Evolutionary conservation across 2,113 vertebrate genomes (phyloP).

Genomic region (Setophaga petechia): DNA sequence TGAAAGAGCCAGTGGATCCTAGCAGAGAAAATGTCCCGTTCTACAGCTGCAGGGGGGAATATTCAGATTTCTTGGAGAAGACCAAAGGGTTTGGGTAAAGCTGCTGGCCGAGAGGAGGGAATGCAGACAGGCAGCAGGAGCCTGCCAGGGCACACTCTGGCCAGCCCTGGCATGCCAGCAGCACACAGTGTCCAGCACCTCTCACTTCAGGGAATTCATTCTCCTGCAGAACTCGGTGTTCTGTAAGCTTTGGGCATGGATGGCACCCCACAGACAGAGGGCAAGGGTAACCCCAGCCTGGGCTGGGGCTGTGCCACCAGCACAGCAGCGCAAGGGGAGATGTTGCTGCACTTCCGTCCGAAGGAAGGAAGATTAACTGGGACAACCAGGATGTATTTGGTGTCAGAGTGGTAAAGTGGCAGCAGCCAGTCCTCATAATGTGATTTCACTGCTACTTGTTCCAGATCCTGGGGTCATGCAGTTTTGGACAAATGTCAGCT

Average conservation of each 20-base stretch:
- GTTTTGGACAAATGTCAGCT: background rate
- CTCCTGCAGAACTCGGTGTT: background rate
- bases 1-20: background rate
- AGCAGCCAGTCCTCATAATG: background rate
- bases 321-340: background rate
- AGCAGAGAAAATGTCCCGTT: background rate
- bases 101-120: background rate
- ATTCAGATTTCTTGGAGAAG: background rate
- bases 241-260: background rate
- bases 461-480: background rate
- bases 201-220: background rate
- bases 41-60: background rate
- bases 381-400: background rate
- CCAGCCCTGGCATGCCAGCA: background rate
- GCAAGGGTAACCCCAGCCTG: background rate
- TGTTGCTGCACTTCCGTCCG: fast-evolving
- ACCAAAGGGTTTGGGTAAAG: background rate
- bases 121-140: background rate
- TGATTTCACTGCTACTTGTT: background rate
- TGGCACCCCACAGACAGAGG: background rate
- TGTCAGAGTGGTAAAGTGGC: background rate
- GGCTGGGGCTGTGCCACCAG: background rate
- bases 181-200: background rate
- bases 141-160: background rate
- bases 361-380: background rate